A percentile compares a stretch with the other conserved stretches of the same genome.
Evolutionary conservation across 2,113 vertebrate species (phyloP).

Genomic region (Eleginops maclovinus): DNA sequence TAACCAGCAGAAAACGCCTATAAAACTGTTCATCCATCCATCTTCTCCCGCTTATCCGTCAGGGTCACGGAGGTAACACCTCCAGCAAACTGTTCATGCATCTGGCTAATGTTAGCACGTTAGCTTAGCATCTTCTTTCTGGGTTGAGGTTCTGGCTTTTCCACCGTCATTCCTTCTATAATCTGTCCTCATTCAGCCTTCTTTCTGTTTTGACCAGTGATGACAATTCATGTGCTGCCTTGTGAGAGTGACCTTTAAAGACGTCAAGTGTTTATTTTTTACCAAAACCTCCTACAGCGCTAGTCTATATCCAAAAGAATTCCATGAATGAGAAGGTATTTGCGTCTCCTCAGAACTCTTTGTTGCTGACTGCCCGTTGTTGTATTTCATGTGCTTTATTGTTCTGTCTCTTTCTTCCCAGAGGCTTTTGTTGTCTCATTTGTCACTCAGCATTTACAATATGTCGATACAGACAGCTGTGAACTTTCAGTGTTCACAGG

Average conservation of each 20-base stretch:
- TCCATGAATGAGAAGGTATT: background rate
- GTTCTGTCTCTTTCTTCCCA: background rate
- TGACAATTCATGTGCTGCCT: background rate
- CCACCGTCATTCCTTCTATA: background rate
- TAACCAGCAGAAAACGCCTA: no score
- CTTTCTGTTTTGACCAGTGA: background rate
- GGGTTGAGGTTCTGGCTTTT: background rate
- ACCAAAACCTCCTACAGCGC: constrained; percentile 1
- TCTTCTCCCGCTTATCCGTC: no score
- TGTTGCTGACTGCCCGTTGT: background rate
- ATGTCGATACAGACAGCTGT: constrained; percentile 1
- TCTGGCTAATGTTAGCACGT: no score
- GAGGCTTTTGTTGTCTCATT: background rate
- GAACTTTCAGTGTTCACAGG: background rate
- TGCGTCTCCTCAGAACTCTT: background rate
- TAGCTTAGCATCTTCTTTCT: no score
- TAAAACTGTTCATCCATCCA: no score
- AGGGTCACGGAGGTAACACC: no score
- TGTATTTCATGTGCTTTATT: background rate
- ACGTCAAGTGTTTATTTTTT: background rate
- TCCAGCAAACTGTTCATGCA: no score
- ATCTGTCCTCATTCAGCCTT: background rate
- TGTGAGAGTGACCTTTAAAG: background rate
- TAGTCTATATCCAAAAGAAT: background rate
- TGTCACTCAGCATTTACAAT: background rate